These are phyloP conservation scores for Diorhabda carinulata DNA, from an alignment of 1,140 invertebrate genomes.

Conservation along the genomic window DNA sequence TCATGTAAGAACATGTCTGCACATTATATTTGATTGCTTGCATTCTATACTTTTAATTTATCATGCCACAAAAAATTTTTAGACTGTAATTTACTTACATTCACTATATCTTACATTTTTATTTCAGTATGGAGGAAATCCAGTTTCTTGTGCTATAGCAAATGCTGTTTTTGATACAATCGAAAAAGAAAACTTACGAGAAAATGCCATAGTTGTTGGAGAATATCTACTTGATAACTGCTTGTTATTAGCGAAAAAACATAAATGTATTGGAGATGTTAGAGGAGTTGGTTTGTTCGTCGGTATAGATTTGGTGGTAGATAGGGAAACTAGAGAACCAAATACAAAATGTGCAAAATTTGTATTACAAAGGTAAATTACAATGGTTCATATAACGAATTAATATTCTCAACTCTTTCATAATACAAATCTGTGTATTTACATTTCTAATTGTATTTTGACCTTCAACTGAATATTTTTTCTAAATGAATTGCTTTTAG, in stretches of 20 bases:
- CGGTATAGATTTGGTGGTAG: conserved; percentile 88
- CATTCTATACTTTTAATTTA: no score
- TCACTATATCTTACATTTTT: background rate
- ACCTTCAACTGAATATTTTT: no score
- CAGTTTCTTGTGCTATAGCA: conserved; percentile 93
- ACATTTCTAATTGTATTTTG: no score
- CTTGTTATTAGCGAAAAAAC: conserved; percentile 65
- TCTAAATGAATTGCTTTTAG: no score
- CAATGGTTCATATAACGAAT: background rate
- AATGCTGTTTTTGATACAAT: conserved; percentile 94
- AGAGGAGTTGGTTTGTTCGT: conserved; percentile 89
- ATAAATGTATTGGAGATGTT: conserved; percentile 80
- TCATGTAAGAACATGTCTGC: no score
- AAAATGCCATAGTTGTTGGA: conserved; percentile 79
- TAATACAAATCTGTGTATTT: no score
- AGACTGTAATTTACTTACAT: no score
- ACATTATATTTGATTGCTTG: no score
- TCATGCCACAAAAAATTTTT: no score
- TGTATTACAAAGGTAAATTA: conserved; percentile 38
- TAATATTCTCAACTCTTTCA: no score
- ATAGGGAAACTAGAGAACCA: conserved; percentile 71
- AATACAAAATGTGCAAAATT: conserved; percentile 77
- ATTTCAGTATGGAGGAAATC: conserved; percentile 93
- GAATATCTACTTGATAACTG: conserved; percentile 71
- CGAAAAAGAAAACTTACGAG: conserved; percentile 78